phyloP scores from a whole-genome alignment of 2,888 invertebrate species.

The Timandra comae region DNA sequence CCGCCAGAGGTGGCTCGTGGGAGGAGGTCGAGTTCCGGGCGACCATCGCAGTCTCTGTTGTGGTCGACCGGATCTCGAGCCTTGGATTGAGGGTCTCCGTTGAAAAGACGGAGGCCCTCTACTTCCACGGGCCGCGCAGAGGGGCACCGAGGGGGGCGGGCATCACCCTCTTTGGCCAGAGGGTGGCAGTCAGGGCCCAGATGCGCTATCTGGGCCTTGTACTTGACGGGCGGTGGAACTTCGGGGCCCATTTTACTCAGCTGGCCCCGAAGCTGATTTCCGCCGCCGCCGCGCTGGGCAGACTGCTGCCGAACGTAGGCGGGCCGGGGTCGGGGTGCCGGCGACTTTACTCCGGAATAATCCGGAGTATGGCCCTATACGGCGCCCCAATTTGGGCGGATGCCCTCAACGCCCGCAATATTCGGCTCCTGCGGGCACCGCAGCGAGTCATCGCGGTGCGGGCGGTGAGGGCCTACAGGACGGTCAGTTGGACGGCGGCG shows the following conservation, averaged over 20 bases:
- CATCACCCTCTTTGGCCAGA: too few species aligned
- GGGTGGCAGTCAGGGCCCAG: background rate
- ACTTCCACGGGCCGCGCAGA: too few species aligned
- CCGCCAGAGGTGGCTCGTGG: too few species aligned
- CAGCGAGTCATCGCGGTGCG: conserved; percentile 3
- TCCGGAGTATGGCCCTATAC: conserved; percentile 2
- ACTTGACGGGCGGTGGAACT: conserved; percentile 8
- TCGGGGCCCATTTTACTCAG: too few species aligned
- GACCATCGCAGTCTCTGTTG: too few species aligned
- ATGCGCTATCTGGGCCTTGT: conserved; percentile 13
- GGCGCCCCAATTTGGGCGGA: background rate
- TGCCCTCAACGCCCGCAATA: background rate
- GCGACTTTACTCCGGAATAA: background rate
- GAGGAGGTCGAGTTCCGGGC: too few species aligned
- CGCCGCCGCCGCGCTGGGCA: background rate
- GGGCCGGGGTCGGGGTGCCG: background rate
- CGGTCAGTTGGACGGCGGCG: conserved; percentile 5
- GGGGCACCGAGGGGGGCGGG: too few species aligned
- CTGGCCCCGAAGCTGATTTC: too few species aligned
- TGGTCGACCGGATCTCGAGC: too few species aligned
- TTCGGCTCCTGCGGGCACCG: background rate
- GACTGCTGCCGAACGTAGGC: background rate
- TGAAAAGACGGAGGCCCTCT: background rate
- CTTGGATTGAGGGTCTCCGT: too few species aligned
- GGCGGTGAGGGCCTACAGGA: conserved; percentile 5